Conservation (phyloP, 2,113 vertebrate species). For the Agapornis roseicollis region DNA sequence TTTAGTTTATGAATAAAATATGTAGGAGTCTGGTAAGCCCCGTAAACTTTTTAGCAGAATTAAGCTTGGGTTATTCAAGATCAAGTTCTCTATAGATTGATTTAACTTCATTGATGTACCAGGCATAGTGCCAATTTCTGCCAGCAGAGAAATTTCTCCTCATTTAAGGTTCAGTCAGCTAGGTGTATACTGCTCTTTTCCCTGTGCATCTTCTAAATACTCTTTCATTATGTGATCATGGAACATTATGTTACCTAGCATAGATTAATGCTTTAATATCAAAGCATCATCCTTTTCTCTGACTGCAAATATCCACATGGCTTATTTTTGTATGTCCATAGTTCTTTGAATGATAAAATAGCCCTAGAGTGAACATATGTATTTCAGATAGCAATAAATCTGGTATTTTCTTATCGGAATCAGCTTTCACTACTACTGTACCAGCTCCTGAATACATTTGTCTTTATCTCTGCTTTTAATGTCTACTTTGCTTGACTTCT, state of each 20-base stretch:
- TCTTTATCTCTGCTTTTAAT: not conserved
- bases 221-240: not conserved
- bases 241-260: not conserved
- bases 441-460: not conserved
- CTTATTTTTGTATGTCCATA: not conserved
- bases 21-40: not conserved
- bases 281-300: not conserved
- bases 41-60: not conserved
- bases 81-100: not conserved
- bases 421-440: not conserved
- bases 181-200: not conserved
- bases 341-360: not conserved
- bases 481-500: not conserved
- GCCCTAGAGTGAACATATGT: not conserved
- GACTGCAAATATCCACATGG: not conserved
- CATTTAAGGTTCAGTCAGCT: not conserved
- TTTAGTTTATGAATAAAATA: not conserved
- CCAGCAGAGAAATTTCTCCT: constrained; percentile 11
- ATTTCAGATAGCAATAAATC: not conserved
- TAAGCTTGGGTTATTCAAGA: not conserved
- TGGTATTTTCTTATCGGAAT: not conserved
- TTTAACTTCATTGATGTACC: not conserved
- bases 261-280: not conserved
- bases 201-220: not conserved
- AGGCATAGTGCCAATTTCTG: not conserved